Evolutionary conservation across 2,797 vertebrate genomes (phyloP).

Genomic region (Xerus rutilus): DNA sequence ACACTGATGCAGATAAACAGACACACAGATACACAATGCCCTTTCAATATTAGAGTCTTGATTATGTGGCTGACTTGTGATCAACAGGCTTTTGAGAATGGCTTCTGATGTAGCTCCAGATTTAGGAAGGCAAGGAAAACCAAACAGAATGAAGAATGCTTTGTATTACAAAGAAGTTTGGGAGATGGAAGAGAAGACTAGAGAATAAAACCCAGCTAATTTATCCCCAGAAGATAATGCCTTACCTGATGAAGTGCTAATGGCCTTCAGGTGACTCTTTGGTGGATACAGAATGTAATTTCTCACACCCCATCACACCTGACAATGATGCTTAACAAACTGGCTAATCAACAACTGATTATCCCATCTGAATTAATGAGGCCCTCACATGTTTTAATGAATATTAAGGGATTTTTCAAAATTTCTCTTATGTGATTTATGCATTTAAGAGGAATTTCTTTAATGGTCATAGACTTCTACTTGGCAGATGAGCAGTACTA

Average conservation of each 20-base stretch:
- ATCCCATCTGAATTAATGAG: constrained; percentile 70
- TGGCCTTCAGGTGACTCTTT: constrained; percentile 65
- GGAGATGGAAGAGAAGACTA: background rate
- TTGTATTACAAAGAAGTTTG: background rate
- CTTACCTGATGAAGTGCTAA: constrained; percentile 60
- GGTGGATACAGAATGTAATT: constrained; percentile 53
- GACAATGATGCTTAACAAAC: constrained; percentile 72
- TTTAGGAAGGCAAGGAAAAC: background rate
- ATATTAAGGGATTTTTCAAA: constrained; percentile 72
- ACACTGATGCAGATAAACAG: background rate
- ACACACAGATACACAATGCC: background rate
- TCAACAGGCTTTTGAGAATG: background rate
- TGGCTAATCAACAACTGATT: constrained; percentile 80
- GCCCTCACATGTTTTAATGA: constrained; percentile 73
- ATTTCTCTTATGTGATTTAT: constrained; percentile 57
- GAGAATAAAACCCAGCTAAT: constrained; percentile 16
- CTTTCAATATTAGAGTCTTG: background rate
- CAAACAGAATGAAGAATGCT: background rate
- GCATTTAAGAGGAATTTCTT: constrained; percentile 67
- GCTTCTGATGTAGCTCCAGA: background rate
- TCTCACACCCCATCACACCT: constrained; percentile 68
- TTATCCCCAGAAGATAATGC: constrained; percentile 53
- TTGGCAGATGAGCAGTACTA: background rate
- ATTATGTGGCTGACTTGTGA: background rate
- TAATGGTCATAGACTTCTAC: background rate